Conservation (phyloP, 2,888 invertebrate genomes). For the Eupithecia insigniata region DNA sequence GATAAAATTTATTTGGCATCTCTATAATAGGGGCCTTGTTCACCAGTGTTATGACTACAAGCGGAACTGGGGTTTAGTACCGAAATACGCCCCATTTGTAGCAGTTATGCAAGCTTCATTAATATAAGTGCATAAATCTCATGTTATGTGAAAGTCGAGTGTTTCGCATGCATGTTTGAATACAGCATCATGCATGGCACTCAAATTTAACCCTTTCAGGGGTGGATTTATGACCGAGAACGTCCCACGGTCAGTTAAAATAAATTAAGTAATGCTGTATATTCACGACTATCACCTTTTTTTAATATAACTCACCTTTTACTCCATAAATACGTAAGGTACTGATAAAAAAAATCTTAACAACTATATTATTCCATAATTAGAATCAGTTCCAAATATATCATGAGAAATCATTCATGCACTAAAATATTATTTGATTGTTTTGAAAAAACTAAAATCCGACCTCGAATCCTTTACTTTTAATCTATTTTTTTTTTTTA, state of each 20-base stretch:
- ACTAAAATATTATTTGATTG: too few relatives aligned
- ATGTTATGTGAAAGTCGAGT: neutral
- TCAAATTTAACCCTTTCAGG: neutral
- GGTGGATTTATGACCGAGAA: neutral
- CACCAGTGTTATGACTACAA: neutral
- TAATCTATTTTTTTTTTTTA: too few relatives aligned
- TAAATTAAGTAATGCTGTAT: neutral
- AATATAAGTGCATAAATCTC: slow-evolving; percentile 14
- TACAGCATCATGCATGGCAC: neutral
- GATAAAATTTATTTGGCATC: neutral
- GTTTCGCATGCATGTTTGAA: neutral
- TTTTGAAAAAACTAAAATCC: neutral
- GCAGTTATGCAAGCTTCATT: slow-evolving; percentile 14
- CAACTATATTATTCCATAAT: neutral
- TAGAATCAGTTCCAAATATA: neutral
- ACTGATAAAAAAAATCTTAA: neutral
- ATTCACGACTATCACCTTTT: neutral
- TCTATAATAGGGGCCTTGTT: neutral
- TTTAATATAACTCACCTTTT: too few relatives aligned
- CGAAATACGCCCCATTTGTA: slow-evolving; percentile 23
- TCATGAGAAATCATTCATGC: neutral
- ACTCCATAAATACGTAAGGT: too few relatives aligned
- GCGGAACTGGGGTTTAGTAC: slow-evolving; percentile 12
- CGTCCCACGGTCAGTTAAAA: neutral
- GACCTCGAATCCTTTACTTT: too few relatives aligned